Conservation (phyloP, 2,113 vertebrate genomes). For the Sceloporus tristichus region DNA sequence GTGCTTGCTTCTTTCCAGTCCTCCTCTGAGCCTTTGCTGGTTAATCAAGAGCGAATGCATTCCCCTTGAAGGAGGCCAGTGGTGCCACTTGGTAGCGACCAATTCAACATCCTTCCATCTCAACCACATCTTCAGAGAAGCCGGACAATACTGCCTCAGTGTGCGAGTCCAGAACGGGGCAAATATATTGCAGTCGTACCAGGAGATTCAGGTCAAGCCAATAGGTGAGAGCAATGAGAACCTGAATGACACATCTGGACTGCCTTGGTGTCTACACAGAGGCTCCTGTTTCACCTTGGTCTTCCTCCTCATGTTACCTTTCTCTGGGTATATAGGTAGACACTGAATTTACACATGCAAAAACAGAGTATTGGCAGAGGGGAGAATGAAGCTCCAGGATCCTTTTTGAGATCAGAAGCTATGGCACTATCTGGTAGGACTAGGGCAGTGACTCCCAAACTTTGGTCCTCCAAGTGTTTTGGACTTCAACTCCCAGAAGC, state of each 20-base stretch:
- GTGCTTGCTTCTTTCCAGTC: constrained; percentile 68
- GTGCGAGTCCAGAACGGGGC: constrained; percentile 81
- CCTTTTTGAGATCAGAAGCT: too few relatives aligned
- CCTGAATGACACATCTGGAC: neutral
- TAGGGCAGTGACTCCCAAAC: too few relatives aligned
- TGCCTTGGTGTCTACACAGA: neutral
- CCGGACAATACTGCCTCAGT: constrained; percentile 86
- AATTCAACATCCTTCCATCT: constrained; percentile 80
- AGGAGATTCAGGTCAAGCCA: constrained; percentile 79
- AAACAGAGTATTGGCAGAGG: too few relatives aligned
- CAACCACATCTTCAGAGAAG: constrained; percentile 81
- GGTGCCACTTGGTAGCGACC: constrained; percentile 82
- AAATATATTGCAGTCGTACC: constrained; percentile 84
- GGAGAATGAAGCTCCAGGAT: too few relatives aligned
- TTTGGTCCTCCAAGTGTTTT: too few relatives aligned
- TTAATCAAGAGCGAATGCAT: constrained; percentile 83
- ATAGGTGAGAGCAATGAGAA: constrained; percentile 78
- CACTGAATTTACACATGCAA: too few relatives aligned
- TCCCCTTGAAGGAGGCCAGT: constrained; percentile 63
- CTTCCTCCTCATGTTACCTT: neutral
- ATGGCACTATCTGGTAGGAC: too few relatives aligned
- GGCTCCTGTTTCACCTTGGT: neutral
- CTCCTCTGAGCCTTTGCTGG: constrained; percentile 88
- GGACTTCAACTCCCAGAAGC: too few relatives aligned
- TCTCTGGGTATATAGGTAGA: too few relatives aligned